A percentile compares a stretch with the other conserved stretches of the same genome.
phyloP scores from a whole-genome alignment of 2,797 vertebrate species.

The Rhyacichthys aspro region DNA sequence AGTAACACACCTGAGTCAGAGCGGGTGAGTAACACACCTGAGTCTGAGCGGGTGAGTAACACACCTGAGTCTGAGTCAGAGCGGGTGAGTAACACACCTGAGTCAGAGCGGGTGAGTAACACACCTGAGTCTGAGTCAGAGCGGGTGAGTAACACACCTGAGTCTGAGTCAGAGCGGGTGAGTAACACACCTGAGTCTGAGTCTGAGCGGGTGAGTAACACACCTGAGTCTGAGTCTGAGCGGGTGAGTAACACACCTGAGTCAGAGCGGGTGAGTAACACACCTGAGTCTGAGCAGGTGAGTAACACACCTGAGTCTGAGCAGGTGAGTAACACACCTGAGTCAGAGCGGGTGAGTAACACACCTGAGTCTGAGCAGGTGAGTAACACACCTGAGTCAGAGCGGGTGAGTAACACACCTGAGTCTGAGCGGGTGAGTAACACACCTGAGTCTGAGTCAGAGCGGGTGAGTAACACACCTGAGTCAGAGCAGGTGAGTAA shows the following conservation, averaged over 20 bases:
- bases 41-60: slow-evolving; percentile 64
- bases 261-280: slow-evolving; percentile 64
- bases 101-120: slow-evolving; percentile 64
- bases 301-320: slow-evolving; percentile 8
- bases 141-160: slow-evolving; percentile 56
- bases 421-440: slow-evolving; percentile 64
- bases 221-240: too few relatives aligned
- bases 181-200: slow-evolving; percentile 8
- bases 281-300: slow-evolving; percentile 60
- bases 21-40: slow-evolving; percentile 56
- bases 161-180: too few relatives aligned
- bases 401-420: slow-evolving; percentile 58
- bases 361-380: slow-evolving; percentile 60
- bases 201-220: slow-evolving; percentile 66
- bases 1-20: slow-evolving; percentile 8
- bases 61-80: too few relatives aligned
- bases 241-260: slow-evolving; percentile 47
- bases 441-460: background rate
- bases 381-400: slow-evolving; percentile 10
- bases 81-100: slow-evolving; percentile 56
- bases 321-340: slow-evolving; percentile 56
- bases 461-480: slow-evolving; percentile 58
- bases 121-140: too few relatives aligned
- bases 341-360: slow-evolving; percentile 64
- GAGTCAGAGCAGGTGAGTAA: slow-evolving; percentile 64